Evolutionary conservation across 1,140 invertebrate species (phyloP).

Genomic region (Venturia canescens): DNA sequence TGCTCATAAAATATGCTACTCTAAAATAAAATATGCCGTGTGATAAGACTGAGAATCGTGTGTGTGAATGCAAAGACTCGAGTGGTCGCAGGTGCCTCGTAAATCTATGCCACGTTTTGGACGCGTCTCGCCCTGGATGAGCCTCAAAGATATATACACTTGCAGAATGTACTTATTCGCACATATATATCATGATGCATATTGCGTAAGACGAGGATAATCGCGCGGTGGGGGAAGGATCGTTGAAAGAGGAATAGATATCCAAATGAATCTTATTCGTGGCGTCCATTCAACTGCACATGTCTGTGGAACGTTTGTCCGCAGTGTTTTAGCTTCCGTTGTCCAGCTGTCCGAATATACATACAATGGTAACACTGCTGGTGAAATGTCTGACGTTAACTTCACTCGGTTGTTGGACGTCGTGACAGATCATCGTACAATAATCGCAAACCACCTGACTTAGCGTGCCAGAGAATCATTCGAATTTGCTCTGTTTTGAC

Average conservation of each 20-base stretch:
- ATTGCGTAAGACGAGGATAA: neutral
- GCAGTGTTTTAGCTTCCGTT: slow-evolving; percentile 54
- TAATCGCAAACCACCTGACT: neutral
- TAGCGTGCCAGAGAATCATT: neutral
- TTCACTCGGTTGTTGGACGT: too few species aligned
- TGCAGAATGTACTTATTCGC: too few species aligned
- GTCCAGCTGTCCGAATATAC: slow-evolving; percentile 71
- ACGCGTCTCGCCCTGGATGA: neutral
- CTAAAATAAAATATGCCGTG: neutral
- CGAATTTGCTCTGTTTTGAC: too few species aligned
- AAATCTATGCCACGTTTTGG: slow-evolving; percentile 28
- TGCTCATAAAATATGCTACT: neutral
- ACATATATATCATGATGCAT: neutral
- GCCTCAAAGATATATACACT: neutral
- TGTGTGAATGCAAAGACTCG: neutral
- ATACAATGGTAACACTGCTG: slow-evolving; percentile 68
- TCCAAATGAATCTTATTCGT: slow-evolving; percentile 5
- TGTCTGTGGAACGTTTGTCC: too few species aligned
- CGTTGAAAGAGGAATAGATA: neutral
- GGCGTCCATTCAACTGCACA: too few species aligned
- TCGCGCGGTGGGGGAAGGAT: neutral
- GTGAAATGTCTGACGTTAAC: neutral
- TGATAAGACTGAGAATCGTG: neutral
- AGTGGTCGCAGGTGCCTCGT: slow-evolving; percentile 23
- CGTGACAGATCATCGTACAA: neutral